Base-by-base conservation (phyloP, 2,888 invertebrate species). In the Drosophila melanosoma region DNA sequence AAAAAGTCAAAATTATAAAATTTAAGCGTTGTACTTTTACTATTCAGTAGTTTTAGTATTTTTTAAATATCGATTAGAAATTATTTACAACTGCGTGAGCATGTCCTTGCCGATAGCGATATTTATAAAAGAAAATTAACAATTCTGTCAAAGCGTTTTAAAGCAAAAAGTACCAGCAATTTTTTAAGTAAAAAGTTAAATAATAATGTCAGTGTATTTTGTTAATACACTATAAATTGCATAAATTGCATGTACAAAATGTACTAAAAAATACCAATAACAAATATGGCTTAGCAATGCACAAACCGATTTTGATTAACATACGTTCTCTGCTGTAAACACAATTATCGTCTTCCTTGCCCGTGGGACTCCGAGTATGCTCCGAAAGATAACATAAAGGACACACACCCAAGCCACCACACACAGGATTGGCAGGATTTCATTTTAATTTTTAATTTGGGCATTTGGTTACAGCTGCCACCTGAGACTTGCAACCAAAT, bases 341-440 rank as follows among this genome's bases (percentile, higher is more conserved):
- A 64, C 49, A 69, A 60, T 52, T 40, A 62, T 42, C 51, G 67
- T 67, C 60, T 65, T 63, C 54, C 59, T 48, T 52, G 61, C 68
- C 57, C 61, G 32, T 36, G 42, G 23, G 45, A 59, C 48, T 51
- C 38, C 53, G 65, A 73, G 69, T 73, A 64, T 67, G 74, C 36
- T 64, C 6, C 51, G 60, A 77, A 77, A 45, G 65, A 67, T 42
- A 74, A 32, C 66, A 74, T 70, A 77, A 69, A 77, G 51, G 57
- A 66, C 53, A 35, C 48, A 63, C 23, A 64, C 57, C 69, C 51
- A 60, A 59, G n/a, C 23, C 32, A 48, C 4, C 29, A n/a, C 54
- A 58, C 42, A 59, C 56, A 59, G 73, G 59, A 77, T 51, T 63
- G 62, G 42, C 52, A 42, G 57, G 20, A 57, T 10, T 57, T 45